phyloP scores from a whole-genome alignment of 2,797 vertebrate genomes.

The Rhabdomys pumilio region DNA sequence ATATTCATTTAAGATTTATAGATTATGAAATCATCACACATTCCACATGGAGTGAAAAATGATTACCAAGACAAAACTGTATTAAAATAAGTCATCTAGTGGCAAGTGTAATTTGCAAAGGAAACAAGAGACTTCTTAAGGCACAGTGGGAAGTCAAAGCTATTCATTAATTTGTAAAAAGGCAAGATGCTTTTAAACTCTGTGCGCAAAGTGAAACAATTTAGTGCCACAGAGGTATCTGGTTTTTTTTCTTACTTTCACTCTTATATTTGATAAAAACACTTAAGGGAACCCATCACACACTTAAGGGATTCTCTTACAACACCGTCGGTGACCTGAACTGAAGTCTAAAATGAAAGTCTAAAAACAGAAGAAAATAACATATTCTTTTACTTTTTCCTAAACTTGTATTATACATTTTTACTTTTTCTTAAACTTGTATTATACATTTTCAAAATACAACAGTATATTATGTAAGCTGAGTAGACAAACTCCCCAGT shows the following conservation, averaged over 20 bases:
- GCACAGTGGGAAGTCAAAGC: slow-evolving; percentile 36
- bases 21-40: slow-evolving; percentile 42
- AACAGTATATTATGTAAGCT: not conserved
- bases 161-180: slow-evolving; percentile 71
- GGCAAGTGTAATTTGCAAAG: slow-evolving; percentile 54
- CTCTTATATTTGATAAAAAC: not conserved
- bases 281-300: not conserved
- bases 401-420: not conserved
- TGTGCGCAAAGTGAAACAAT: slow-evolving; percentile 8
- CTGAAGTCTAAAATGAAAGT: slow-evolving; percentile 38
- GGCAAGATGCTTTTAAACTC: slow-evolving; percentile 25
- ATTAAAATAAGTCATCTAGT: slow-evolving; percentile 67
- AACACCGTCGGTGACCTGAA: not conserved
- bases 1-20: slow-evolving; percentile 75
- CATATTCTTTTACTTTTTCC: not conserved
- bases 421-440: not conserved
- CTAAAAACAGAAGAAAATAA: not conserved
- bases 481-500: not conserved
- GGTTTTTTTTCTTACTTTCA: not conserved
- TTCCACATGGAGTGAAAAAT: slow-evolving; percentile 56
- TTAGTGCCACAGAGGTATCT: not conserved
- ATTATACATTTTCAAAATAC: not conserved
- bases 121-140: slow-evolving; percentile 55
- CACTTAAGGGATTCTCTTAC: not conserved
- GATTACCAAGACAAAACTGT: slow-evolving; percentile 61